Percentiles rank a stretch among this genome's conserved stretches.
phyloP scores from a whole-genome alignment of 1,140 invertebrate species.

The Zaprionus davidi region DNA sequence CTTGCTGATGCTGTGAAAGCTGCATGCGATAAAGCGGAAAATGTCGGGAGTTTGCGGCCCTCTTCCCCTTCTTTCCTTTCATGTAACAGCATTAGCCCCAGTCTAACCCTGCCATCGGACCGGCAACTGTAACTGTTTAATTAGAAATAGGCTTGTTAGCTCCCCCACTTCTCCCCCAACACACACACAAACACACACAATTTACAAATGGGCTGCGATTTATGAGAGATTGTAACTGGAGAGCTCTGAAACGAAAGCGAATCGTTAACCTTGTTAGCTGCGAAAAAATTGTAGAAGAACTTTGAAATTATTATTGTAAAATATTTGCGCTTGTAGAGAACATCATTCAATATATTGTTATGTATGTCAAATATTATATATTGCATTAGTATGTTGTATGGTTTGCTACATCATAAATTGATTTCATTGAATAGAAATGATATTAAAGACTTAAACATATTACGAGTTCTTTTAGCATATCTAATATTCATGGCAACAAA shows the following conservation, averaged over 20 bases:
- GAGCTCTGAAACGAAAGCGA: not conserved
- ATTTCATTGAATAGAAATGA: too few species aligned
- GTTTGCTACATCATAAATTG: too few species aligned
- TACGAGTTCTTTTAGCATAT: too few species aligned
- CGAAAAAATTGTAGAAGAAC: not conserved
- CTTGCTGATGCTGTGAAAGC: conserved; percentile 10
- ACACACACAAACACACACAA: not conserved
- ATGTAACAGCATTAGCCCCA: not conserved
- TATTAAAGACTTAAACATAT: too few species aligned
- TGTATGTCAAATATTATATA: not conserved
- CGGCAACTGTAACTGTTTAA: conserved; percentile 4
- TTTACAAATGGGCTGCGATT: conserved; percentile 5
- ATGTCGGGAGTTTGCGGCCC: conserved; percentile 4
- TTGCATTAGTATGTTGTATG: too few species aligned
- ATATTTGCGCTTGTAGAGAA: not conserved
- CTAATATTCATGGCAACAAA: too few species aligned
- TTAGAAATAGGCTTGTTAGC: conserved; percentile 5
- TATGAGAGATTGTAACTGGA: not conserved
- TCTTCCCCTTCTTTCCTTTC: not conserved
- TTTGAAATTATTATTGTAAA: not conserved
- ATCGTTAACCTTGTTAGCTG: not conserved
- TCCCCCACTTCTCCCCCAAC: not conserved
- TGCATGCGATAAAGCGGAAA: conserved; percentile 17
- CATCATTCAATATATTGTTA: not conserved
- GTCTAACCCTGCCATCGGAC: not conserved